A percentile compares a stretch with the other conserved stretches of the same genome.
Evolutionary conservation across 2,113 vertebrate genomes (phyloP).

Genomic region (Eupsittula cactorum): DNA sequence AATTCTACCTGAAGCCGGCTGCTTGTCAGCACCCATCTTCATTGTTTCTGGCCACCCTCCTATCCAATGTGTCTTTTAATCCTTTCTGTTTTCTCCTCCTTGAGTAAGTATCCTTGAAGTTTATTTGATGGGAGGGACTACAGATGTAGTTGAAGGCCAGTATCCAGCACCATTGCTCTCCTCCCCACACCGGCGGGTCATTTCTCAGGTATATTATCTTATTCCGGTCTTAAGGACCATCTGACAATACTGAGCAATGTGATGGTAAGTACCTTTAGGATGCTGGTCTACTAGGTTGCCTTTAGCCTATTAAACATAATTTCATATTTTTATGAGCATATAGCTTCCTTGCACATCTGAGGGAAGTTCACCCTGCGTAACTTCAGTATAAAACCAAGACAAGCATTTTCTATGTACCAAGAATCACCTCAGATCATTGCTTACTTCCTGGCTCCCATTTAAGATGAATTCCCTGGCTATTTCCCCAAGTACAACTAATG

Average conservation of each 20-base stretch:
- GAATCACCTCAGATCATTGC: not conserved
- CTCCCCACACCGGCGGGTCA: rapidly evolving
- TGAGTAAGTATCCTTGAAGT: not conserved
- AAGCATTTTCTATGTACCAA: not conserved
- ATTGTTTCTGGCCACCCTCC: not conserved
- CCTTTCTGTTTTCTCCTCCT: not conserved
- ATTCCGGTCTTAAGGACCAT: not conserved
- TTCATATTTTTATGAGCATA: not conserved
- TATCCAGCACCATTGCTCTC: not conserved
- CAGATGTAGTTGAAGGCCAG: not conserved
- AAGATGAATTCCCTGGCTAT: not conserved
- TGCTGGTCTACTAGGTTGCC: not conserved
- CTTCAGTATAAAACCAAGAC: not conserved
- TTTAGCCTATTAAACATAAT: not conserved
- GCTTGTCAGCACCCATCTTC: not conserved
- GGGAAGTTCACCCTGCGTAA: not conserved
- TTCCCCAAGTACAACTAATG: not conserved
- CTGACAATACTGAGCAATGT: not conserved
- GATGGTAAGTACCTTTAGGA: not conserved
- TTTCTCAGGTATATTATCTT: not conserved
- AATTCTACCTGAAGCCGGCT: not conserved
- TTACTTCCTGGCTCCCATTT: not conserved
- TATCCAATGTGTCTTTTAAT: not conserved
- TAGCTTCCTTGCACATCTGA: not conserved
- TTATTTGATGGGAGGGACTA: not conserved